A percentile compares a stretch with the other conserved stretches of the same genome.
Evolutionary conservation across 35 echinoderm and acorn worm species (phyloP).

Genomic region (Apostichopus japonicus): DNA sequence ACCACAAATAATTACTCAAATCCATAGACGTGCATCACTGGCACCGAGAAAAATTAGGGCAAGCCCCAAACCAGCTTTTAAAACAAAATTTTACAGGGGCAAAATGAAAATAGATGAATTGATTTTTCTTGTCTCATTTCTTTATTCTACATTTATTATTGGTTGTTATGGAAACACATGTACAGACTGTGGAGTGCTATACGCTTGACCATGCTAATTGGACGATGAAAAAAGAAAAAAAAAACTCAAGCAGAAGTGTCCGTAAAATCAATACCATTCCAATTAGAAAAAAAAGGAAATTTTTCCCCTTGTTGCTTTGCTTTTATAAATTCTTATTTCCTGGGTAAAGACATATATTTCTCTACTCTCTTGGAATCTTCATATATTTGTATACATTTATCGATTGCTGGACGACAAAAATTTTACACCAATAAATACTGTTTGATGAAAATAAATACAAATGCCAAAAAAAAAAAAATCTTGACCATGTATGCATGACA

Average conservation of each 20-base stretch:
- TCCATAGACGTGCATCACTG: not conserved
- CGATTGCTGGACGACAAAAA: not conserved
- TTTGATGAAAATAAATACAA: not conserved
- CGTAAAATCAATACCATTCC: constrained; percentile 13
- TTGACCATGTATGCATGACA: too few relatives aligned
- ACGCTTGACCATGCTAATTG: constrained; percentile 37
- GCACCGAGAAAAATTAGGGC: constrained; percentile 7
- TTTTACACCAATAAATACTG: not conserved
- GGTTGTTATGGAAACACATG: constrained; percentile 50
- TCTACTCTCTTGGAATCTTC: not conserved
- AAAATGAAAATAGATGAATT: constrained; percentile 29
- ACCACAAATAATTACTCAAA: not conserved
- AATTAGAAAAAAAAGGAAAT: not conserved
- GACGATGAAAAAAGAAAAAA: not conserved
- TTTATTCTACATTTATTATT: constrained; percentile 35
- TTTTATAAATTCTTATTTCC: not conserved
- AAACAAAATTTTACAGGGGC: constrained; percentile 1
- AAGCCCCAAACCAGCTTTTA: constrained; percentile 11
- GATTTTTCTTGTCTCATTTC: not conserved
- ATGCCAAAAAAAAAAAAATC: not conserved
- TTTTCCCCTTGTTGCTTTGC: not conserved
- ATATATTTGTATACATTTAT: not conserved
- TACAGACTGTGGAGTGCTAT: not conserved
- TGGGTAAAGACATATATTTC: not conserved
- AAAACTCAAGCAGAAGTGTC: not conserved